These are phyloP conservation scores for Anthrax anthrax DNA, from an alignment of 2,888 invertebrate species.

Conservation along the genomic window DNA sequence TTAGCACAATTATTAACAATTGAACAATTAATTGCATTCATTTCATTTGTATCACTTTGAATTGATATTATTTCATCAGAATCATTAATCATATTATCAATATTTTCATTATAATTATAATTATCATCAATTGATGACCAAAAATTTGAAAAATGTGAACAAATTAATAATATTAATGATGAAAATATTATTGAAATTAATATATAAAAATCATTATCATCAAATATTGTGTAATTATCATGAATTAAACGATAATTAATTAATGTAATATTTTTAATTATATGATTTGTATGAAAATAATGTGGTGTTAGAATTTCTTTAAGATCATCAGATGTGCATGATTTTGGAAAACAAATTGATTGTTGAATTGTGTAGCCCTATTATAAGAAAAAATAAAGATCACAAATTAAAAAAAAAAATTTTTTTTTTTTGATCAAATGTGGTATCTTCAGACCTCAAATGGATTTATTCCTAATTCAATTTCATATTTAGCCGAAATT, in stretches of 20 bases:
- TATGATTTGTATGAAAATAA: slow-evolving; percentile 18
- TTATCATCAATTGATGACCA: background rate
- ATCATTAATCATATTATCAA: background rate
- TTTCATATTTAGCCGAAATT: slow-evolving; percentile 17
- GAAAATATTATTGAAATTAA: slow-evolving; percentile 17
- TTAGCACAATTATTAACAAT: background rate
- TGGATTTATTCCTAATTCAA: slow-evolving; percentile 18
- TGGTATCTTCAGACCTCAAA: background rate
- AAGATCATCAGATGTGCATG: slow-evolving; percentile 19
- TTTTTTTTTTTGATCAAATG: background rate
- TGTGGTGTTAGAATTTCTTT: slow-evolving; percentile 19
- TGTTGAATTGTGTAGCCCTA: slow-evolving; percentile 20
- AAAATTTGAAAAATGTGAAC: background rate
- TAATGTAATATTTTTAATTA: slow-evolving; percentile 20
- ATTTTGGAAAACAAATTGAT: slow-evolving; percentile 22
- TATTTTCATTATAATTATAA: background rate
- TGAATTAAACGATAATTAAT: slow-evolving; percentile 17
- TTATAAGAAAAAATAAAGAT: slow-evolving; percentile 3
- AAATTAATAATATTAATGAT: background rate
- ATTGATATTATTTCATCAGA: background rate
- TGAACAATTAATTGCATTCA: background rate
- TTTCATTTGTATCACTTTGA: background rate
- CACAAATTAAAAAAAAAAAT: too few species aligned
- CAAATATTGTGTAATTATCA: slow-evolving; percentile 17
- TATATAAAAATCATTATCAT: slow-evolving; percentile 21